Evolutionary conservation across 2,797 vertebrate species (phyloP).

Genomic region (Scarus forsteni): DNA sequence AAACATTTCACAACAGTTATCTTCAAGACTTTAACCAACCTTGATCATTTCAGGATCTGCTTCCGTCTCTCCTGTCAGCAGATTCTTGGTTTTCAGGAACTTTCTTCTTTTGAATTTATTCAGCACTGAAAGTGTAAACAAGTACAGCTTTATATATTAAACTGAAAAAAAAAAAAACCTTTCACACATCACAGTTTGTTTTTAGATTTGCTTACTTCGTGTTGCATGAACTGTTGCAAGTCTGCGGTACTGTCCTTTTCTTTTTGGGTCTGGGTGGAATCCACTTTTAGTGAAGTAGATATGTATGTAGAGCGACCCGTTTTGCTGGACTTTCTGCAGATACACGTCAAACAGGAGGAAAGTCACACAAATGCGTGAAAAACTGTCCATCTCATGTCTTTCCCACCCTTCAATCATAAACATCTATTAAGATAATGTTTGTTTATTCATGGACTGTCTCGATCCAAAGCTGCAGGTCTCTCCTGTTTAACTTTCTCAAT

Average conservation of each 20-base stretch:
- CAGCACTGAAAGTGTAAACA: constrained; percentile 85
- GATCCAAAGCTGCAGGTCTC: not conserved
- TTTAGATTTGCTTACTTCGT: constrained; percentile 84
- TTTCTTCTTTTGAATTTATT: constrained; percentile 96
- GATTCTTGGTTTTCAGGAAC: constrained; percentile 96
- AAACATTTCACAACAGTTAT: not conserved
- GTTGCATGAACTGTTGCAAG: constrained; percentile 92
- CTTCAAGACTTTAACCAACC: constrained; percentile 41
- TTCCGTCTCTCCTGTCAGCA: constrained; percentile 95
- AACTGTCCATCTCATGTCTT: not conserved
- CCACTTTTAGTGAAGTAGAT: constrained; percentile 97
- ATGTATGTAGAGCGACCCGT: constrained; percentile 94
- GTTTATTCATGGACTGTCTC: not conserved
- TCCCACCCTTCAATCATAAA: not conserved
- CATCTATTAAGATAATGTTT: not conserved
- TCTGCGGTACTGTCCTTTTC: constrained; percentile 92
- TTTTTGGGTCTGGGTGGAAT: constrained; percentile 94
- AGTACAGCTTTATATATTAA: not conserved
- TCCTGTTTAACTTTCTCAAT: not conserved
- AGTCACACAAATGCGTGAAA: not conserved
- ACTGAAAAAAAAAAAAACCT: not conserved
- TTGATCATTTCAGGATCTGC: constrained; percentile 88
- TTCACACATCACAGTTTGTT: not conserved
- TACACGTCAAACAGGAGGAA: constrained; percentile 16
- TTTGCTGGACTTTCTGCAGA: constrained; percentile 88